These are phyloP conservation scores for Phodopus roborovskii DNA, from an alignment of 2,113 vertebrate genomes.

Conservation along the genomic window DNA sequence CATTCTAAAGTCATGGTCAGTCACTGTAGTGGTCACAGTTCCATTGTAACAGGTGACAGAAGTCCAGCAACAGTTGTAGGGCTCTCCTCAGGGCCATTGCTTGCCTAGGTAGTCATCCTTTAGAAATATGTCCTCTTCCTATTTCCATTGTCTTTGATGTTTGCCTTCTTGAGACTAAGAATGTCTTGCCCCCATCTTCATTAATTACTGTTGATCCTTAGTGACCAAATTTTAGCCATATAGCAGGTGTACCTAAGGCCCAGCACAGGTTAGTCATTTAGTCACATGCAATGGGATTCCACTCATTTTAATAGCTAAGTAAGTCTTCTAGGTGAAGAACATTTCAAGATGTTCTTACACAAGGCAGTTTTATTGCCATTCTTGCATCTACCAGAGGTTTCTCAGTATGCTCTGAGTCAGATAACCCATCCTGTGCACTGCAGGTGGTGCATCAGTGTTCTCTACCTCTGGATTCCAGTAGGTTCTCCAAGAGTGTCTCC, in stretches of 20 bases:
- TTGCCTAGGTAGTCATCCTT: neutral
- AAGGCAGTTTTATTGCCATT: neutral
- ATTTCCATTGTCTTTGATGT: neutral
- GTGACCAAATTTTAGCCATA: neutral
- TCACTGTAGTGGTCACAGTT: neutral
- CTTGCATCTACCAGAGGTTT: neutral
- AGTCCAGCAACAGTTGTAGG: neutral
- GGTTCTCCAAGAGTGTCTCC: neutral
- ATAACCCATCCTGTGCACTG: neutral
- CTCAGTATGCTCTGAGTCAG: neutral
- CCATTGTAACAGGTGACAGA: neutral
- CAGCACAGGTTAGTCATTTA: neutral
- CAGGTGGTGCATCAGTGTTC: neutral
- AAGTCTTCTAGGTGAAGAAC: neutral
- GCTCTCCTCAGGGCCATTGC: neutral
- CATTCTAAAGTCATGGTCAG: neutral
- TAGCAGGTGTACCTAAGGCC: neutral
- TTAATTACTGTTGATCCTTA: constrained; percentile 28
- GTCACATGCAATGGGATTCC: neutral
- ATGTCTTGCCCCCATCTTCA: neutral
- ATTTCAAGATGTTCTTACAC: neutral
- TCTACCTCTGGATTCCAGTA: constrained; percentile 26
- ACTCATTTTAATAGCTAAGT: constrained; percentile 31
- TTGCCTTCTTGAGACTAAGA: neutral
- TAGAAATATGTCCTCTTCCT: neutral